Base-by-base conservation (phyloP, 1,140 invertebrate genomes). In the Phenacoccus solenopsis region DNA sequence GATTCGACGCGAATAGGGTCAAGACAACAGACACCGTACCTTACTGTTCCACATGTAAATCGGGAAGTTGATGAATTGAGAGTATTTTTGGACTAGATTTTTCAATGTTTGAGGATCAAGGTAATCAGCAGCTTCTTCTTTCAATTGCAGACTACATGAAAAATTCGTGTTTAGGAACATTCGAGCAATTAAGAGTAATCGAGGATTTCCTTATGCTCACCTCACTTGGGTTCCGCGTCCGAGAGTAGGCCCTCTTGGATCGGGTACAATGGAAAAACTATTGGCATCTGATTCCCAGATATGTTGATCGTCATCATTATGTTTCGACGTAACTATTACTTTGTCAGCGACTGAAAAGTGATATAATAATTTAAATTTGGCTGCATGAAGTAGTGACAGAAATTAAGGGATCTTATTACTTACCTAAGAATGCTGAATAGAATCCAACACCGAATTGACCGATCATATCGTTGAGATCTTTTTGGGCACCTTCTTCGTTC, bases 11-110 rank as follows among this genome's bases (percentile, higher is more conserved):
- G 30, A 5, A 32, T 13, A 32, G 30, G 5, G 30, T 32, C 5
- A 7, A 32, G 30, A 32, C 30, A 32, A 32, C 13, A 32, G 5
- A 32, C 30, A 20, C 13, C 70, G 3, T 77, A 84, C 83, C 77
- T 91, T 96, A 78, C 92, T 95, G 38, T 89, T 85, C 96, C 96
- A 99, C 75, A 99, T 79, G 78, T 93, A 93, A 76, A 99, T 99
- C 21, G 93, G 91, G 84, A 99, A 99, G 80, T 98, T 98, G 75
- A 99, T 99, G 80, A 99, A 99, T 82, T 99, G 97, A 0, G 94
- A 98, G 80, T 99, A 99, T 80, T 98, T 99, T 78, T 91, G 93
- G 27, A 99, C 89, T 4, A 99, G 81, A 72, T 89, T 87, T 73
- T 88, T 89, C 20, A 99, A 84, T 1, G 94, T 96, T 74, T 94